phyloP scores from a whole-genome alignment of 1,140 invertebrate genomes.

The Lepeophtheirus salmonis region DNA sequence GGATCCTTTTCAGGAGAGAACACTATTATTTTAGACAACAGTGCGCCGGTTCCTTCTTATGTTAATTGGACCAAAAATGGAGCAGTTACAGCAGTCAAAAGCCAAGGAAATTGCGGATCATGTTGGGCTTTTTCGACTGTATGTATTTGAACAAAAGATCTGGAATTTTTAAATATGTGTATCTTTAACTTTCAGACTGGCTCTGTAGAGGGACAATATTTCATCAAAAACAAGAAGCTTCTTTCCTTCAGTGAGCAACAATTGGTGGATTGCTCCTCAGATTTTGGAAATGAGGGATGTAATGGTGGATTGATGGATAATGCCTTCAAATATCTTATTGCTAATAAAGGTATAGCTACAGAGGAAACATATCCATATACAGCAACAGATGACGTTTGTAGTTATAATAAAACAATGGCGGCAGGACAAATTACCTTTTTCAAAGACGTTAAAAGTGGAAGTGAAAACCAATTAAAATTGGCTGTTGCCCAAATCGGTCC shows the following conservation, averaged over 20 bases:
- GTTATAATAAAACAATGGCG: conserved; percentile 44
- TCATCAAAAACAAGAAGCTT: conserved; percentile 44
- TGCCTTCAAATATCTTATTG: conserved; percentile 42
- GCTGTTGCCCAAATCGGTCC: conserved; percentile 83
- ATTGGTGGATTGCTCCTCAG: conserved; percentile 38
- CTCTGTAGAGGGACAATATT: conserved; percentile 84
- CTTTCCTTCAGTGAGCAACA: conserved; percentile 36
- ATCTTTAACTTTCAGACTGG: conserved; percentile 47
- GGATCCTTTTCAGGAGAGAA: conserved; percentile 30
- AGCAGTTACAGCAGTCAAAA: conserved; percentile 73
- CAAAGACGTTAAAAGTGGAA: conserved; percentile 49
- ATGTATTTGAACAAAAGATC: background rate
- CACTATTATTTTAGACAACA: conserved; percentile 53
- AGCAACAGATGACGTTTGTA: conserved; percentile 38
- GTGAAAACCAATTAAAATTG: conserved; percentile 46
- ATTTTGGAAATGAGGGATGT: conserved; percentile 47
- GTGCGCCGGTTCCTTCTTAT: conserved; percentile 39
- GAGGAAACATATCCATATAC: conserved; percentile 79
- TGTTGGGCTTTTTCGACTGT: conserved; percentile 76
- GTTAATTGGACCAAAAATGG: conserved; percentile 75
- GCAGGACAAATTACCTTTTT: conserved; percentile 68
- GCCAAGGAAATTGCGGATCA: conserved; percentile 82
- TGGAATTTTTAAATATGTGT: background rate
- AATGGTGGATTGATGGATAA: conserved; percentile 42
- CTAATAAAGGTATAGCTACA: conserved; percentile 69